Percentiles rank a stretch among this genome's conserved stretches.
phyloP scores from a whole-genome alignment of 2,888 invertebrate species.

The Dendrolimus houi region DNA sequence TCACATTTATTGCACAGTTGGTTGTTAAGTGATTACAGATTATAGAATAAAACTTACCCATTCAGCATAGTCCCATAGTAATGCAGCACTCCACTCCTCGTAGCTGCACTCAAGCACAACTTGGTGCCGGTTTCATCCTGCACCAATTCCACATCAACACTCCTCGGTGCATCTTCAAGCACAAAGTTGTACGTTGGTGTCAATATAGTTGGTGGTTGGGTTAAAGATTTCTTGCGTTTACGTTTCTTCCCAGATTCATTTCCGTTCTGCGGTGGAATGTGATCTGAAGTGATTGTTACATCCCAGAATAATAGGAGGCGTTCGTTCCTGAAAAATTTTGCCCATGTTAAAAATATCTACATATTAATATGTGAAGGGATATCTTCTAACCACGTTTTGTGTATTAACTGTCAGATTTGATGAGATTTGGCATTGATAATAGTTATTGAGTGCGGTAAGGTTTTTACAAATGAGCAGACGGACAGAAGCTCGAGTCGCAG shows the following conservation, averaged over 20 bases:
- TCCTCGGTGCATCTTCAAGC: conserved; percentile 81
- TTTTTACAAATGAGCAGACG: too few species aligned
- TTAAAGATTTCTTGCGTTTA: conserved; percentile 44
- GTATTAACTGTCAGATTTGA: too few species aligned
- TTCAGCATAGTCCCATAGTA: conserved; percentile 86
- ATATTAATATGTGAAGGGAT: too few species aligned
- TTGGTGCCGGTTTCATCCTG: conserved; percentile 68
- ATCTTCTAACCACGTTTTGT: too few species aligned
- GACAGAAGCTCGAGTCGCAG: too few species aligned
- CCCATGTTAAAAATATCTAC: background rate
- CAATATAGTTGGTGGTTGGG: conserved; percentile 15
- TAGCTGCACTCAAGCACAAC: conserved; percentile 73
- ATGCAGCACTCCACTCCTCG: conserved; percentile 87
- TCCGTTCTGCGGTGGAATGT: conserved; percentile 39
- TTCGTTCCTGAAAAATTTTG: conserved; percentile 45
- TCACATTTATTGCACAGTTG: too few species aligned
- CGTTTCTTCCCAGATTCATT: conserved; percentile 47
- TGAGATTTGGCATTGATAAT: too few species aligned
- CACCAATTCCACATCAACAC: conserved; percentile 61
- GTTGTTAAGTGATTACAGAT: background rate
- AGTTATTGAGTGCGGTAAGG: too few species aligned
- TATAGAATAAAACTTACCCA: conserved; percentile 68
- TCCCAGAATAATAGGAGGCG: conserved; percentile 68
- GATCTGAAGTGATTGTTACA: conserved; percentile 46
- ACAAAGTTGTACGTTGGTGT: conserved; percentile 75